Base-by-base conservation (phyloP, 2,888 invertebrate species). In the Cephus nigrinus region DNA sequence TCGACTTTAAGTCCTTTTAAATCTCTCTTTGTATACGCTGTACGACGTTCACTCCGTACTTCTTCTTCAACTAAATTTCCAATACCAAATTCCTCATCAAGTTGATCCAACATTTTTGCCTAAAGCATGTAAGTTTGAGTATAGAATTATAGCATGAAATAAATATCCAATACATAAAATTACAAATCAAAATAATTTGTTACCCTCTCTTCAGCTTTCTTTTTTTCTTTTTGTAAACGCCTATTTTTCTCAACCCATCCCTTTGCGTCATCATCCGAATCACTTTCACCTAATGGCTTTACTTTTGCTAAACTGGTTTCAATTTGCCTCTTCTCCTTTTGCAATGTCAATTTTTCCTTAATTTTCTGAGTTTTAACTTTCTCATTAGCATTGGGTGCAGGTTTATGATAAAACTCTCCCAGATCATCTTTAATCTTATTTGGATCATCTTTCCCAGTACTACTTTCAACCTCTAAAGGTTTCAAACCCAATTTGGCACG, bases 11-110 rank as follows among this genome's bases (percentile, higher is more conserved):
- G 92, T 0, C 99, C 99, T 84, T 93, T 93, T 77, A 99, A 93
- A 92, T 97, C 93, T 86, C 93, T 93, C 74, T 94, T 94, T 1
- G 94, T 92, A 91, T 98, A 98, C 9, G 95, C 93, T 75, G 92
- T 91, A 72, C 90, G 92, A 35, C 94, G 93, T 75, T 94, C 93
- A 80, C 92, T 93, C 75, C 92, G 92, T 82, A 94, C 94, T 86
- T 97, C 97, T 84, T 96, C 95, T 82, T 96, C 96, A n/a, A 98
- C 94, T 74, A 98, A 92, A 85, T 95, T 96, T 23, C 95, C 94
- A 80, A 98, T 95, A 40, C 98, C 98, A 93, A 99, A 98, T 90
- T 97, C 98, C 84, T 95, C 96, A 92, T 99, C 99, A 93, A 99
- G 94, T 92, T 99, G 98, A 92, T 98, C 98, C 88, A 99, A 92